Evolutionary conservation across 1,140 invertebrate species (phyloP).

Genomic region (Micrasema longulum): DNA sequence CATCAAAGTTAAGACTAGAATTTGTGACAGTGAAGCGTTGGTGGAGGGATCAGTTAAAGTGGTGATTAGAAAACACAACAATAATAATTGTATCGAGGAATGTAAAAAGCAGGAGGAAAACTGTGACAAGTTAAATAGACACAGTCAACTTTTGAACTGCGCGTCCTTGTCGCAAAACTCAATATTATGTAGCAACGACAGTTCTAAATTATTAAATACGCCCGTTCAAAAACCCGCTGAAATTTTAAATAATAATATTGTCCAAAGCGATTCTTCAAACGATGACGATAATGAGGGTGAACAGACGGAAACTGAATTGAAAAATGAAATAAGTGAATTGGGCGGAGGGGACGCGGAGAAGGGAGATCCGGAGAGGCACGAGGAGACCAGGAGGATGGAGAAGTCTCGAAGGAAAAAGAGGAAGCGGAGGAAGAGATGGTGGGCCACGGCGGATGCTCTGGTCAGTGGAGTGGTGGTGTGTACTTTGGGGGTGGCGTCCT

Average conservation of each 20-base stretch:
- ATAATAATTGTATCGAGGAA: constrained; percentile 7
- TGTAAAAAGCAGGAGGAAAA: background rate
- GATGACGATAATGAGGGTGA: background rate
- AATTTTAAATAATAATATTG: background rate
- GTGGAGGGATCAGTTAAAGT: background rate
- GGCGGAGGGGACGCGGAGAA: background rate
- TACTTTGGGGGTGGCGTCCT: constrained; percentile 73
- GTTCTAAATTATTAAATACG: background rate
- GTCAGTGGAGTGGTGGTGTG: constrained; percentile 65
- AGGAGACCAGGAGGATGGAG: constrained; percentile 8
- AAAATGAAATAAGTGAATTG: background rate
- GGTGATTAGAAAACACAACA: background rate
- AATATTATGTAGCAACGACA: background rate
- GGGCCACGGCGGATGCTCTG: constrained; percentile 39
- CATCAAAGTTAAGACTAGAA: constrained; percentile 22
- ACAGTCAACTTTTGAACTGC: constrained; percentile 14
- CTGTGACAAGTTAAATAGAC: constrained; percentile 1
- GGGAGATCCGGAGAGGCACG: background rate
- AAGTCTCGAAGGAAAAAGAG: constrained; percentile 20
- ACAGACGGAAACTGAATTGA: background rate
- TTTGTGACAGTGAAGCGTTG: constrained; percentile 28
- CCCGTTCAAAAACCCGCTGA: background rate
- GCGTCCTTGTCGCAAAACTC: background rate
- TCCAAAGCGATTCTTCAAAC: constrained; percentile 4
- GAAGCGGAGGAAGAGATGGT: constrained; percentile 38